A percentile compares a stretch with the other conserved stretches of the same genome.
phyloP scores from a whole-genome alignment of 2,888 invertebrate genomes.

The Patella depressa region DNA sequence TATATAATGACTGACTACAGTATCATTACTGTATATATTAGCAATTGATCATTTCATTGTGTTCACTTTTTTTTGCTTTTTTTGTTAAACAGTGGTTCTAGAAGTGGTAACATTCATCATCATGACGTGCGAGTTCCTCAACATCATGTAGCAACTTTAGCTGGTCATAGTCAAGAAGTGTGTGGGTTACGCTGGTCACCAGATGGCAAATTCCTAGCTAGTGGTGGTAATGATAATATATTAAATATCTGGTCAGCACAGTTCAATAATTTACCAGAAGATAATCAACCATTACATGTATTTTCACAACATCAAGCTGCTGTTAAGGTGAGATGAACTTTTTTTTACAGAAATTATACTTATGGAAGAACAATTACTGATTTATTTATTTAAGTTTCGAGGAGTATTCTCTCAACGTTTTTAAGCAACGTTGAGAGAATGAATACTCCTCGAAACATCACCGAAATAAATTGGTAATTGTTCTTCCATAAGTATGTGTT shows the following conservation, averaged over 20 bases:
- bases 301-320: slow-evolving; percentile 72
- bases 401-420: no score
- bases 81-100: slow-evolving; percentile 77
- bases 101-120: slow-evolving; percentile 91
- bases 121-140: slow-evolving; percentile 94
- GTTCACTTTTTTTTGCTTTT: neutral
- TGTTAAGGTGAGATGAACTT: slow-evolving; percentile 69
- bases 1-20: no score
- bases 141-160: slow-evolving; percentile 82
- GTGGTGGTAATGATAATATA: slow-evolving; percentile 96
- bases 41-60: no score
- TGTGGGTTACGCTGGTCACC: slow-evolving; percentile 97
- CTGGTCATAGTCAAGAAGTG: slow-evolving; percentile 80
- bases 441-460: no score
- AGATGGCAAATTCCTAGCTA: slow-evolving; percentile 92
- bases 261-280: slow-evolving; percentile 53
- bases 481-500: no score
- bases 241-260: slow-evolving; percentile 86
- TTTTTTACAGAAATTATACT: neutral
- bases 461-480: no score
- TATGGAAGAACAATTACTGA: no score
- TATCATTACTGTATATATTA: no score
- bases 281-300: slow-evolving; percentile 74
- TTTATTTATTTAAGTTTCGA: no score
- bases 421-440: no score